Conservation (phyloP, 2,888 invertebrate genomes). For the Dusona sp. region DNA sequence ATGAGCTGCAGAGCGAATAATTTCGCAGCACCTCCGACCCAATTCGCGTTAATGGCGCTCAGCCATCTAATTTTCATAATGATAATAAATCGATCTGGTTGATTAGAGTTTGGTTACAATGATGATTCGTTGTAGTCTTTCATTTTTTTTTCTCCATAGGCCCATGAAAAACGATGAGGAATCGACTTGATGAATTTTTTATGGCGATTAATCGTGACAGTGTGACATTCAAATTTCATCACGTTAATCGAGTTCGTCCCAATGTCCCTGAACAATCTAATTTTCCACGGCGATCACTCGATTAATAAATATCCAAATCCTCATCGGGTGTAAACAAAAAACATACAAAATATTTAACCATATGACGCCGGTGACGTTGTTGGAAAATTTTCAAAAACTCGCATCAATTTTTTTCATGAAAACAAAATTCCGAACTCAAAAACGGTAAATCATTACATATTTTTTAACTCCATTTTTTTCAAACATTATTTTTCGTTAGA, state of each 20-base stretch:
- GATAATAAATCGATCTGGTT: constrained; percentile 34
- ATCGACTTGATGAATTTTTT: constrained; percentile 28
- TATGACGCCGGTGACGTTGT: background rate
- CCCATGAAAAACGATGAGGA: constrained; percentile 36
- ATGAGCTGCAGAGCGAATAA: constrained; percentile 63
- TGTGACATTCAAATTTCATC: constrained; percentile 10
- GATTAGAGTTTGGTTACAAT: constrained; percentile 7
- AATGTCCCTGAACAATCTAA: constrained; percentile 9
- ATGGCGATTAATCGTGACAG: constrained; percentile 15
- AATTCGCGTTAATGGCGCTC: constrained; percentile 72
- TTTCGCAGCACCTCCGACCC: constrained; percentile 79
- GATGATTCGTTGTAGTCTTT: constrained; percentile 18
- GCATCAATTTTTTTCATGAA: background rate
- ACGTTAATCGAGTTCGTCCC: constrained; percentile 41
- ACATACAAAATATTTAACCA: background rate
- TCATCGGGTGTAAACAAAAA: background rate
- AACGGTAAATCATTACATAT: background rate
- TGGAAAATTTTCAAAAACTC: background rate
- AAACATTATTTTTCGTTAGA: background rate
- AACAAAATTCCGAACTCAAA: background rate
- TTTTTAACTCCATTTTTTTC: background rate
- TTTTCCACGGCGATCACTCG: background rate
- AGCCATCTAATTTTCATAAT: constrained; percentile 40
- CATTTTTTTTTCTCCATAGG: background rate
- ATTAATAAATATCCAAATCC: constrained; percentile 6